Evolutionary conservation across 2,888 invertebrate genomes (phyloP).

Genomic region (Cotesia congregata): DNA sequence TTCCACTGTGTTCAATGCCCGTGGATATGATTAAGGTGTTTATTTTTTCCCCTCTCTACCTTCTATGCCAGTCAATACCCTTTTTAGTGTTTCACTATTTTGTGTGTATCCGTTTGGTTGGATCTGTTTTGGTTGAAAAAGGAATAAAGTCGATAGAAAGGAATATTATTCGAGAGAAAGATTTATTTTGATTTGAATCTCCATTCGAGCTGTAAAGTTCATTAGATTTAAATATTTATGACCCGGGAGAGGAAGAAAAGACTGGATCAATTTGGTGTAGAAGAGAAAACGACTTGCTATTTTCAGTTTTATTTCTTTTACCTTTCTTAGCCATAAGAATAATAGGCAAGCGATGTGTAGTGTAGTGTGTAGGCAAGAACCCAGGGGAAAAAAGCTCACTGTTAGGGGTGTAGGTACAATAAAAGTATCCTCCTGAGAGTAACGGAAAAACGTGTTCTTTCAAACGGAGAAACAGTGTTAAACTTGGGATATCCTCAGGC

Average conservation of each 20-base stretch:
- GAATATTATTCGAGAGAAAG: neutral
- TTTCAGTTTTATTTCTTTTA: neutral
- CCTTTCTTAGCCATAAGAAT: conserved; percentile 10
- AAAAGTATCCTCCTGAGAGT: conserved; percentile 13
- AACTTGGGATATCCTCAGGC: conserved; percentile 46
- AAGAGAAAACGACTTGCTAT: conserved; percentile 52
- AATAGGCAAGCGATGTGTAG: conserved; percentile 19
- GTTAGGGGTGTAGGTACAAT: conserved; percentile 14
- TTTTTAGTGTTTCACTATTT: neutral
- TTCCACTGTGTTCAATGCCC: neutral
- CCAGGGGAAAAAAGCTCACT: conserved; percentile 41
- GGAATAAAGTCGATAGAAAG: conserved; percentile 14
- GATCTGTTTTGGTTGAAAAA: neutral
- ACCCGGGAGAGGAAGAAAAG: conserved; percentile 47
- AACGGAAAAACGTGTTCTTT: conserved; percentile 18
- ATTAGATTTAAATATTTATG: conserved; percentile 66
- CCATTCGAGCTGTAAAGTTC: conserved; percentile 58
- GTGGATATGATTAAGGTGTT: neutral
- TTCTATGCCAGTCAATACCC: neutral
- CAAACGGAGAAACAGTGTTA: conserved; percentile 42
- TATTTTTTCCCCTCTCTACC: neutral
- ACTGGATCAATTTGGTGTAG: conserved; percentile 58
- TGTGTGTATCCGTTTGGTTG: neutral
- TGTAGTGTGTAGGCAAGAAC: conserved; percentile 51
- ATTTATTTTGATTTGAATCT: conserved; percentile 54